Percentiles rank a stretch among this genome's conserved stretches.
Evolutionary conservation across 2,888 invertebrate species (phyloP).

Genomic region (Phymatocera aterrima): DNA sequence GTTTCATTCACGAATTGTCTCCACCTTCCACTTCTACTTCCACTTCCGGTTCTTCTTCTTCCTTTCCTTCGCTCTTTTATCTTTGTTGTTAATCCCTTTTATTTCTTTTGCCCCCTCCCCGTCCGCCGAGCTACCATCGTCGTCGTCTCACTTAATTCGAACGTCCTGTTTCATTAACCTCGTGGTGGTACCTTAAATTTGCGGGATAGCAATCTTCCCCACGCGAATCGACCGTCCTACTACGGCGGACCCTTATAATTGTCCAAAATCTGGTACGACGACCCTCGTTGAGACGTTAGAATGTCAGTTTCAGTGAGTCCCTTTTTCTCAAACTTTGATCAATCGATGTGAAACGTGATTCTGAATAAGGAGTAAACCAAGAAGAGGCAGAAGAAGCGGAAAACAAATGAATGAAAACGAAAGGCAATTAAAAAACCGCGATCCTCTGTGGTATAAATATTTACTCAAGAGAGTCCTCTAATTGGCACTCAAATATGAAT

Average conservation of each 20-base stretch:
- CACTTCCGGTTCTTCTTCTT: too few relatives aligned
- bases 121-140: too few relatives aligned
- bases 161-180: constrained; percentile 43
- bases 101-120: neutral
- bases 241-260: constrained; percentile 40
- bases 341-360: too few relatives aligned
- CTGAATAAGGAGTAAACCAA: too few relatives aligned
- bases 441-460: too few relatives aligned
- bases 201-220: constrained; percentile 30
- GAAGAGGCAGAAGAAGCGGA: too few relatives aligned
- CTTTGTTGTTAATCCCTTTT: neutral
- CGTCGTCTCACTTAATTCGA: neutral
- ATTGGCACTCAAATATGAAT: too few relatives aligned
- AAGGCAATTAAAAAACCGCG: too few relatives aligned
- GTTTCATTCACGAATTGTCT: too few relatives aligned
- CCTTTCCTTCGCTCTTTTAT: neutral
- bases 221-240: constrained; percentile 19
- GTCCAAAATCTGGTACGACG: constrained; percentile 13
- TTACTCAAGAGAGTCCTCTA: too few relatives aligned
- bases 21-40: too few relatives aligned
- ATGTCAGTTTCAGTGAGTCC: neutral
- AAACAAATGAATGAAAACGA: too few relatives aligned
- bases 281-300: neutral
- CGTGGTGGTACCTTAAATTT: constrained; percentile 19
- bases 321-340: neutral